These are phyloP conservation scores for Phycodurus eques DNA, from an alignment of 2,113 vertebrate genomes.

Conservation along the genomic window DNA sequence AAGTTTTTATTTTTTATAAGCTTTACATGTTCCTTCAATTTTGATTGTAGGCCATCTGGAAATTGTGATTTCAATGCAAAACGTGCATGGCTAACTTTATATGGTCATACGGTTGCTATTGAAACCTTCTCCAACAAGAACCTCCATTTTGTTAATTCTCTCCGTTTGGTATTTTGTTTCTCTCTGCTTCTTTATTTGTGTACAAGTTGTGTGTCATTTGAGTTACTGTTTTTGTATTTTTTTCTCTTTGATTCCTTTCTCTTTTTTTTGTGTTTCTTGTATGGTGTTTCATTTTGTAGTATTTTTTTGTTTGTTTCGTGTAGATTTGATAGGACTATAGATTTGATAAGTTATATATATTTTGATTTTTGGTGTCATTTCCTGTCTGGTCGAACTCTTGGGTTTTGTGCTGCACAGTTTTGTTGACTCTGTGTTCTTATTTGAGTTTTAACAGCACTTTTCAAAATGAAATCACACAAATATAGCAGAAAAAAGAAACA, in stretches of 20 bases:
- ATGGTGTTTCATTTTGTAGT: conserved; percentile 17
- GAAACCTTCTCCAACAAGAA: conserved; percentile 33
- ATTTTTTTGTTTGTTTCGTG: conserved; percentile 13
- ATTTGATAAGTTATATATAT: conserved; percentile 16
- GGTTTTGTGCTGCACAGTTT: conserved; percentile 37
- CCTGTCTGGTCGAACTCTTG: conserved; percentile 15
- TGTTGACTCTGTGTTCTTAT: conserved; percentile 42
- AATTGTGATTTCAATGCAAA: conserved; percentile 35
- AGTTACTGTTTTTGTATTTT: conserved; percentile 14
- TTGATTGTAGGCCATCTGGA: conserved; percentile 55
- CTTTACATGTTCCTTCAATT: conserved; percentile 24
- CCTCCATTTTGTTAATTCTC: conserved; percentile 18
- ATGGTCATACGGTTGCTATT: conserved; percentile 32
- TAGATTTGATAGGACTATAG: conserved; percentile 23
- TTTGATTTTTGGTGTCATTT: conserved; percentile 21
- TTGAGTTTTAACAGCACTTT: conserved; percentile 32
- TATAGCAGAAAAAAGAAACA: not conserved
- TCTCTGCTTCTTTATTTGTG: conserved; percentile 3
- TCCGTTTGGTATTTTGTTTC: conserved; percentile 9
- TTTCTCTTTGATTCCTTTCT: not conserved
- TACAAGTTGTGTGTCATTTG: not conserved
- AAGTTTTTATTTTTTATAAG: conserved; percentile 23
- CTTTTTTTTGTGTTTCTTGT: conserved; percentile 25
- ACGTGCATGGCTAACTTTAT: conserved; percentile 56
- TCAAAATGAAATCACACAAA: conserved; percentile 18